A percentile compares a stretch with the other conserved stretches of the same genome.
Conservation (phyloP, 2,113 vertebrate species). For the Poeciliopsis occidentalis region DNA sequence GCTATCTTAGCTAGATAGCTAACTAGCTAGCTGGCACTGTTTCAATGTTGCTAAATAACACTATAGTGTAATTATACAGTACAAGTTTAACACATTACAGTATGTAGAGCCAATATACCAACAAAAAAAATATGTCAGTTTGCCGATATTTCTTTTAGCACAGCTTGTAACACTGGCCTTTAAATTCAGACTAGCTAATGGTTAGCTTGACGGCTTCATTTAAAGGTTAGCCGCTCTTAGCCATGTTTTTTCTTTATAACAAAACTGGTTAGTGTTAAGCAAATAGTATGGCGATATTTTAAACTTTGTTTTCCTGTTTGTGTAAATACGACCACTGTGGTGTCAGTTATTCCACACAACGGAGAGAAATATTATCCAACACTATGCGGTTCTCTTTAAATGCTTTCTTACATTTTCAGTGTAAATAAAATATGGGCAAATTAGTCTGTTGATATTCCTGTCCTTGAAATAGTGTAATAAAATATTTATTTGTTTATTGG, state of each 20-base stretch:
- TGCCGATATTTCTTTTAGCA: too few relatives aligned
- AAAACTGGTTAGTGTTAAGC: too few relatives aligned
- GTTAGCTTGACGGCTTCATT: too few relatives aligned
- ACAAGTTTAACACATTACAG: not conserved
- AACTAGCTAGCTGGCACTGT: not conserved
- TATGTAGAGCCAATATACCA: not conserved
- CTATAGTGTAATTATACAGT: not conserved
- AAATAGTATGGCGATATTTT: too few relatives aligned
- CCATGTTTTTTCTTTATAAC: too few relatives aligned
- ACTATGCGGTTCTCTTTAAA: slow-evolving; percentile 4
- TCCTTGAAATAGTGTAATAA: slow-evolving; percentile 54
- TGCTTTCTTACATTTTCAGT: slow-evolving; percentile 6
- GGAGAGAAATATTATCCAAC: not conserved
- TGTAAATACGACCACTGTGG: not conserved
- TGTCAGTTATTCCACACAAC: not conserved
- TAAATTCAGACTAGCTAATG: too few relatives aligned
- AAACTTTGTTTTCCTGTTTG: too few relatives aligned
- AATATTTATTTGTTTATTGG: slow-evolving; percentile 74
- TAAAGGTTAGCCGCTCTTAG: too few relatives aligned
- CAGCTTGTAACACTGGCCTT: too few relatives aligned
- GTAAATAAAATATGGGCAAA: too few relatives aligned
- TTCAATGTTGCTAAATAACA: not conserved
- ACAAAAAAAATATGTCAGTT: too few relatives aligned
- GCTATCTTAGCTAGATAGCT: too few relatives aligned
- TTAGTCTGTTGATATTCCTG: slow-evolving; percentile 29